Base-by-base conservation (phyloP, 2,888 invertebrate species). In the Cremastobaeus sp. region DNA sequence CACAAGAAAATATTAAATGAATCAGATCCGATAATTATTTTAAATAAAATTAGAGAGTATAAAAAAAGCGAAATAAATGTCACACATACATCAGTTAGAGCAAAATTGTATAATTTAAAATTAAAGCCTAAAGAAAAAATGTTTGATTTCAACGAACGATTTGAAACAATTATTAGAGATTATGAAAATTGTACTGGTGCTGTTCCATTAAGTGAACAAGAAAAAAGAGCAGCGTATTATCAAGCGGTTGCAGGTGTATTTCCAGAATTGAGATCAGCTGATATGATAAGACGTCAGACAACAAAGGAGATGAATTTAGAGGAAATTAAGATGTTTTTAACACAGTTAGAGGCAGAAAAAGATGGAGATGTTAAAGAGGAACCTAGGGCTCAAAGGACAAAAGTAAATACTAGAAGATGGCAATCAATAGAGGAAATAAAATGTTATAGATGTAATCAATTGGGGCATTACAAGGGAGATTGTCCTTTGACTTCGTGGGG, bases 1-100 rank as follows among this genome's bases (percentile, higher is more conserved):
- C 75, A 45, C 11, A 76, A 65, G 15, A 76, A 59, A 21, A 72
- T 76, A 11, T 30, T 68, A 21, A 71, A 62, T 5, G 9, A 72
- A 45, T 62, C 64, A 35, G 72, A 76, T 15, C 69, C 55, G 6
- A 65, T 52, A 48, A 54, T 59, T 14, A 50, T 65, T 12, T 20
- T 70, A 0, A 4, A 50, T 11, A 70, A 55, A 14, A 15, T 74
- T 6, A 32, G 55, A 60, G 50, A 69, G 6, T 30, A 57, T 28
- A 47, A 59, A 65, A 72, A 47, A 37, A 45, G 60, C 9, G 68
- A 75, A 41, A 52, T 50, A 0, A 73, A 57, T 28, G 28, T 45
- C 3, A 76, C 71, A 6, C 43, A 57, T 11, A 62, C 62, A 3
- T 50, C 72, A 20, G 62, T 75, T 8, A 70, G 64, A 50, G 54